phyloP scores from a whole-genome alignment of 2,113 vertebrate species.

The Paraplagusia blochii region DNA sequence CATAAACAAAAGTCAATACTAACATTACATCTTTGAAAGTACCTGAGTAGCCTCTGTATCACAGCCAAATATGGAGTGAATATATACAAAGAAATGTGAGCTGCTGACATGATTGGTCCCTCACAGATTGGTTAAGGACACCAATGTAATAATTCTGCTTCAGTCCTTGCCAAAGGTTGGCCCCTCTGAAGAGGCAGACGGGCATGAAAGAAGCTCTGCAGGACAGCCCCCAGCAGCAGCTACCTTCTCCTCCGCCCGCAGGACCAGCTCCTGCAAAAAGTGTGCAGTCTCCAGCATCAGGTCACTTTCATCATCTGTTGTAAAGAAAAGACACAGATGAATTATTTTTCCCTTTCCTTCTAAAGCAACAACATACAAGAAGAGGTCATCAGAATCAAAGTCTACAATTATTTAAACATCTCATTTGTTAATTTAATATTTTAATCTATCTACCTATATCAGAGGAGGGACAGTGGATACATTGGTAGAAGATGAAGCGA shows the following conservation, averaged over 20 bases:
- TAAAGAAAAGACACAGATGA: background rate
- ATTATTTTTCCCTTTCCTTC: too few species aligned
- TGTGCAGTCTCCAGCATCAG: slow-evolving; percentile 50
- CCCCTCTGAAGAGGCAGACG: slow-evolving; percentile 26
- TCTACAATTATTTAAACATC: too few species aligned
- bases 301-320: slow-evolving; percentile 44
- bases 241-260: slow-evolving; percentile 55
- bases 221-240: slow-evolving; percentile 51
- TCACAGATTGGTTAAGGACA: background rate
- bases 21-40: too few species aligned
- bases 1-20: too few species aligned
- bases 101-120: background rate
- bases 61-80: background rate
- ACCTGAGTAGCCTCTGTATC: background rate
- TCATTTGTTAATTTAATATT: too few species aligned
- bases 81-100: background rate
- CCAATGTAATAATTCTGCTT: background rate
- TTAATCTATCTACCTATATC: too few species aligned
- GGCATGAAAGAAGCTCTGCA: slow-evolving; percentile 34
- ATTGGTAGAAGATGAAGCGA: too few species aligned
- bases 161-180: slow-evolving; percentile 17
- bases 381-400: too few species aligned
- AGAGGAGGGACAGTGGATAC: too few species aligned
- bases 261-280: slow-evolving; percentile 59
- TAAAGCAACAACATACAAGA: too few species aligned